A percentile compares a stretch with the other conserved stretches of the same genome.
phyloP scores from a whole-genome alignment of 2,888 invertebrate genomes.

The Trissolcus brochymenae region DNA sequence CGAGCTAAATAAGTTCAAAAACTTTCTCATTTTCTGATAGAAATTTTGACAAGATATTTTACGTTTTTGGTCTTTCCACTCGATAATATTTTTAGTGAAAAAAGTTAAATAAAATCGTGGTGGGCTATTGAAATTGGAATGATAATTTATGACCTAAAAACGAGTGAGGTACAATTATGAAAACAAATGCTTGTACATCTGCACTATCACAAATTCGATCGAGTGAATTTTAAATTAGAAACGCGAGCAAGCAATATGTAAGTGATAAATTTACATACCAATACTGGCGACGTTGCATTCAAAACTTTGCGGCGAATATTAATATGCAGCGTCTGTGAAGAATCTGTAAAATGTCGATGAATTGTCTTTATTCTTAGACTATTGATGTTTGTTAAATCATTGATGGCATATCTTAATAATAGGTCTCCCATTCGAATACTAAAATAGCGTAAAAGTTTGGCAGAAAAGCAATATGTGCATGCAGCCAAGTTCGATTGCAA shows the following conservation, averaged over 20 bases:
- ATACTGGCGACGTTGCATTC: slow-evolving; percentile 19
- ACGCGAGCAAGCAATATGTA: slow-evolving; percentile 3
- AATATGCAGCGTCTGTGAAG: slow-evolving; percentile 33
- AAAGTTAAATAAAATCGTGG: too few relatives aligned
- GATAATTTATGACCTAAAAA: too few relatives aligned
- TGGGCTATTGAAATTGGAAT: too few relatives aligned
- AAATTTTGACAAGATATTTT: too few relatives aligned
- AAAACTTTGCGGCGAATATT: slow-evolving; percentile 31
- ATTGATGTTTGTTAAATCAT: slow-evolving; percentile 37
- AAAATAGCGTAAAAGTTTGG: slow-evolving; percentile 46
- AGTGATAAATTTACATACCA: slow-evolving; percentile 39
- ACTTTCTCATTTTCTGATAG: too few relatives aligned
- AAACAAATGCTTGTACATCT: slow-evolving; percentile 9
- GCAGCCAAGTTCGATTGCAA: slow-evolving; percentile 44
- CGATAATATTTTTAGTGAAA: too few relatives aligned
- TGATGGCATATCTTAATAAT: slow-evolving; percentile 57
- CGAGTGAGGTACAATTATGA: too few relatives aligned
- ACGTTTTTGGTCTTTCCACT: too few relatives aligned
- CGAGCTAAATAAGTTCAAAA: too few relatives aligned
- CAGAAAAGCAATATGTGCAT: slow-evolving; percentile 54
- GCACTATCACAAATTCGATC: background rate
- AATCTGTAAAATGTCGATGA: slow-evolving; percentile 35
- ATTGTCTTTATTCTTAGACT: slow-evolving; percentile 41
- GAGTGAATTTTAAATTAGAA: slow-evolving; percentile 10
- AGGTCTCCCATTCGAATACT: slow-evolving; percentile 39